Base-by-base conservation (phyloP, 1,140 invertebrate species). In the Oedothorax gibbosus region DNA sequence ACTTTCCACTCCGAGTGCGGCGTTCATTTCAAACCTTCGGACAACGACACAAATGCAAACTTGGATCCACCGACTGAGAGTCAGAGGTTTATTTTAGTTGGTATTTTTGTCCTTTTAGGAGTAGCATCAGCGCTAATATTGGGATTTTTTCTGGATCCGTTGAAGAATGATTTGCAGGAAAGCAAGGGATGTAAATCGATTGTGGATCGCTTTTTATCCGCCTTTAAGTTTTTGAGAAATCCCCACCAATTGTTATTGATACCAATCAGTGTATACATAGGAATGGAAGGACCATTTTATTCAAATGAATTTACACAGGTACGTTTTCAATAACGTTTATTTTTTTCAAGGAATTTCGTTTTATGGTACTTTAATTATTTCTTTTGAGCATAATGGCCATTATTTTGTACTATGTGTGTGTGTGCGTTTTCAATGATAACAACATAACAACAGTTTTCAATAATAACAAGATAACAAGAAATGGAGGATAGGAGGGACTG, bases 251-350 rank as follows among this genome's bases (percentile, higher is more conserved):
- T 98, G 87, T 91, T 99, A 7, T 92, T 99, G 10, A 97, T 99
- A 87, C 97, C 97, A 0, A 94, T 99, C 81, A 99, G 97, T 0
- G 91, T 99, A 54, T 99, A 96, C 93, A 98, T 97, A 88, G 98
- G 97, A 71, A 95, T 99, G 92, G 97, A 99, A 90, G 97, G 99
- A 89, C 96, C 96, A 0, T 98, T 98, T 91, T 96, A 98, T 85
- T 94, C 95, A 11, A 96, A 96, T 64, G 96, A 99, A 88, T 99
- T 96, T 89, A 98, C 97, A 8, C 95, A 95, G 92, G 95, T 96
- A 92, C 50, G 68, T n/a, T n/a, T n/a, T n/a, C n/a, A n/a, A n/a
- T n/a, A n/a, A n/a, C n/a, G n/a, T n/a, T n/a, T n/a, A n/a, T n/a
- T n/a, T n/a, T n/a, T n/a, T n/a, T n/a, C n/a, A n/a, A n/a, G n/a